Base-by-base conservation (phyloP, 2,888 invertebrate genomes). In the Melikaiella ostensackeni region DNA sequence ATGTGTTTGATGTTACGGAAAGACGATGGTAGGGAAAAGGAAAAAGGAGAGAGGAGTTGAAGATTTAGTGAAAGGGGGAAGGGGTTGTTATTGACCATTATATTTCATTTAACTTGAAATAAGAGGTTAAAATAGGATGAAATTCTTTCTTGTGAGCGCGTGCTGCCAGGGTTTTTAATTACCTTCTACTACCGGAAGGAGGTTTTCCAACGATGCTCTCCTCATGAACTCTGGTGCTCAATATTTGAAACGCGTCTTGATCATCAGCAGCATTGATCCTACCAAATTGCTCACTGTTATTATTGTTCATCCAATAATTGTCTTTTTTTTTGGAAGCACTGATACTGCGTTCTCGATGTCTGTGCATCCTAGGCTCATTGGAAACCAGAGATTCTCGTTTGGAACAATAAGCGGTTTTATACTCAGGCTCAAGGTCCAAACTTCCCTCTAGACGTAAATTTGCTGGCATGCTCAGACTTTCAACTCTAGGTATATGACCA, bases 351-450 rank as follows among this genome's bases (percentile, higher is more conserved):
- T 90, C 88, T 6, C 88, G 81, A 61, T 80, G 79, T 16, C 85
- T 83, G 79, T 85, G 85, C 77, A 82, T 84, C 75, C 84, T 83
- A 1, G 83, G 81, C 35, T 88, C 87, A 35, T 81, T 80, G 46
- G 33, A 77, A 74, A 74, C 70, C 70, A 46, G 79, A 78, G 57
- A 62, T 6, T 81, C 81, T n/a, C 83, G 84, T 77, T 81, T 84
- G 1, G 81, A 76, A 74, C 90, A 88, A 59, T 90, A 90, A 24
- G 92, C 92, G 81, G 91, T 92, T 70, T 92, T 89, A 79, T 93
- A 93, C 84, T 93, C 93, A 0, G 93, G 93, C 50, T 90, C 88
- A 55, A 91, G 84, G 33, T 92, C 89, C 27, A 89, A 85, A 55
- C 85, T 85, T n/a, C 92, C 92, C 79, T 92, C 92, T 57, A 92